Evolutionary conservation across 2,797 vertebrate species (phyloP), one percentile per base, ranked within the genome.

Genomic region (Pygocentrus nattereri): DNA sequence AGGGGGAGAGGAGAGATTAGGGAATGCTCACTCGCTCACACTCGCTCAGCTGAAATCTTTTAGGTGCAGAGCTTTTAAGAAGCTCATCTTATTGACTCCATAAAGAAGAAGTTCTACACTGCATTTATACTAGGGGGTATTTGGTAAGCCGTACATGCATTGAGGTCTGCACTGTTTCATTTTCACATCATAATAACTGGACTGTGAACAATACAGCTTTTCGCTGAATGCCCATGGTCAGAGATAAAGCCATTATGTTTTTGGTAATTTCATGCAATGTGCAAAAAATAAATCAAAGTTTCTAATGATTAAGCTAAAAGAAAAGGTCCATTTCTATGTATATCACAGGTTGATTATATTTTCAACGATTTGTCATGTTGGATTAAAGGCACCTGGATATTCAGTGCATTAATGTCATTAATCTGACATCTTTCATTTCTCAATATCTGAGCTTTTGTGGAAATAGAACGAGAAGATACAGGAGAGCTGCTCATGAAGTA

Each of bases 31-130:
- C 56, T 64, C 76, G 78, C 34, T 19, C 59, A 79, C n/a, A n/a
- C n/a, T n/a, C n/a, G 34, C 59, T 75, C 61, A 56, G 59, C 61
- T 49, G 1, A 19, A 52, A 69, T 79, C 71, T 83, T 71, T 30
- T 31, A 56, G 65, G 47, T 56, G 78, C 64, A 58, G 47, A 76
- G 74, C 34, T 76, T 65, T 75, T 74, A 78, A 70, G 50, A 76
- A 41, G 47, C 64, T 71, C 72, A 64, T 70, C 58, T 44, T 79
- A 54, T 74, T 70, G 56, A 80, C 47, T 80, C 69, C 21, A 71
- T 54, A 56, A 82, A 77, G 50, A 44, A 25, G 41, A 27, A 31
- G 19, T 64, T 25, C 25, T 72, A 31, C 27, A 19, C 27, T 49
- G 67, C 21, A 38, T 15, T n/a, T 67, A 31, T 52, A 50, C 38